Conservation (phyloP, 2,888 invertebrate species). For the Eupithecia subumbrata region DNA sequence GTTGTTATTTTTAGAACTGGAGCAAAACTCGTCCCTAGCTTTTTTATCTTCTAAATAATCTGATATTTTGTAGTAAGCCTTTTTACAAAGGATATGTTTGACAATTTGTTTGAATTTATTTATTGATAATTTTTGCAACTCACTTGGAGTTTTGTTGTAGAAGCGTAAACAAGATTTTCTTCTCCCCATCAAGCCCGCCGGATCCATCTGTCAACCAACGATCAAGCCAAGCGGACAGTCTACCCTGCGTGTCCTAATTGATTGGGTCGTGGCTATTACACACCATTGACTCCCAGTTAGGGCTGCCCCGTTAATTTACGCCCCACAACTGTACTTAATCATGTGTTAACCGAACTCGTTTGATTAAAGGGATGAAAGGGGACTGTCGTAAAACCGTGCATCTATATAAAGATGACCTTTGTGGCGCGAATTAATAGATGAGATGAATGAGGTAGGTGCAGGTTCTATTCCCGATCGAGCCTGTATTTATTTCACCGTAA, state of each 20-base stretch:
- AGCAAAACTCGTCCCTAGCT: too few relatives aligned
- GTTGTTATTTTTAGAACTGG: too few relatives aligned
- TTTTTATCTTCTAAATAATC: too few relatives aligned
- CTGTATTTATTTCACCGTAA: too few relatives aligned
- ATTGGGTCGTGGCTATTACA: slow-evolving; percentile 62
- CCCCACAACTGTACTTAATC: slow-evolving; percentile 43
- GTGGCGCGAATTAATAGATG: neutral
- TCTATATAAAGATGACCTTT: neutral
- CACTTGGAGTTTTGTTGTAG: too few relatives aligned
- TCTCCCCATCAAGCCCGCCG: neutral
- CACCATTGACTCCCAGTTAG: slow-evolving; percentile 61
- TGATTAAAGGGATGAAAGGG: slow-evolving; percentile 42
- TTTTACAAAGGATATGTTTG: too few relatives aligned
- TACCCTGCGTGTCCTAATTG: slow-evolving; percentile 57
- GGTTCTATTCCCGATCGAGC: neutral
- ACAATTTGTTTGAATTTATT: too few relatives aligned
- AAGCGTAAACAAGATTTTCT: slow-evolving; percentile 3
- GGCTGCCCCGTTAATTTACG: slow-evolving; percentile 53
- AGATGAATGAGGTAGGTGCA: neutral
- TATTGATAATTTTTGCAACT: too few relatives aligned
- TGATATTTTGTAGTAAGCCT: too few relatives aligned
- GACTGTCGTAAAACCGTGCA: slow-evolving; percentile 20
- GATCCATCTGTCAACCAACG: slow-evolving; percentile 32
- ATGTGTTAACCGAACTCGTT: slow-evolving; percentile 44
- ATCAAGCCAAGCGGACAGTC: slow-evolving; percentile 25